These are phyloP conservation scores for Helicoverpa armigera DNA, from an alignment of 1,140 invertebrate species.

Conservation along the genomic window DNA sequence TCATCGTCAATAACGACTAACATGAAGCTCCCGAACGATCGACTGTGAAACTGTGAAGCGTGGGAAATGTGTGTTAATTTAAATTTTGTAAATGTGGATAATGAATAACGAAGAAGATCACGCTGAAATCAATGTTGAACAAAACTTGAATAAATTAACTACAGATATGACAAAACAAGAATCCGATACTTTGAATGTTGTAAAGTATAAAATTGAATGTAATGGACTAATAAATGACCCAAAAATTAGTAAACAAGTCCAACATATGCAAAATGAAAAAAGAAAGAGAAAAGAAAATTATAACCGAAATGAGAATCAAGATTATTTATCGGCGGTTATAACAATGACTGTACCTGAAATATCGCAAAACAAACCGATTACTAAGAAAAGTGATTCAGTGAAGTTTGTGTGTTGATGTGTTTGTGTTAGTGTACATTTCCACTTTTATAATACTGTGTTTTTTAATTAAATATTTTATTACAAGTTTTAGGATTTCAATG, in stretches of 20 bases:
- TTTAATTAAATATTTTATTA: slow-evolving; percentile 24
- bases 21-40: neutral
- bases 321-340: neutral
- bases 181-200: neutral
- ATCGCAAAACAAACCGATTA: too few species aligned
- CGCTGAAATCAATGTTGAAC: too few species aligned
- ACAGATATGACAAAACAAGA: neutral
- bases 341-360: neutral
- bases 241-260: too few species aligned
- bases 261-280: too few species aligned
- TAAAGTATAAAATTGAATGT: neutral
- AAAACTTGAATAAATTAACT: neutral
- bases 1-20: slow-evolving; percentile 81
- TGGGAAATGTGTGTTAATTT: slow-evolving; percentile 7
- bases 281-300: neutral
- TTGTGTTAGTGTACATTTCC: slow-evolving; percentile 5
- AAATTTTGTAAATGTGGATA: neutral
- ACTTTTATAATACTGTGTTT: slow-evolving; percentile 23
- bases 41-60: slow-evolving; percentile 1
- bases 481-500: slow-evolving; percentile 5
- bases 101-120: neutral
- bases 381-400: neutral
- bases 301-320: too few species aligned
- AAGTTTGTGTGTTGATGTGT: neutral
- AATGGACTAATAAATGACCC: too few species aligned